Conservation (phyloP, 2,113 vertebrate species). For the Trematomus loennbergii region DNA sequence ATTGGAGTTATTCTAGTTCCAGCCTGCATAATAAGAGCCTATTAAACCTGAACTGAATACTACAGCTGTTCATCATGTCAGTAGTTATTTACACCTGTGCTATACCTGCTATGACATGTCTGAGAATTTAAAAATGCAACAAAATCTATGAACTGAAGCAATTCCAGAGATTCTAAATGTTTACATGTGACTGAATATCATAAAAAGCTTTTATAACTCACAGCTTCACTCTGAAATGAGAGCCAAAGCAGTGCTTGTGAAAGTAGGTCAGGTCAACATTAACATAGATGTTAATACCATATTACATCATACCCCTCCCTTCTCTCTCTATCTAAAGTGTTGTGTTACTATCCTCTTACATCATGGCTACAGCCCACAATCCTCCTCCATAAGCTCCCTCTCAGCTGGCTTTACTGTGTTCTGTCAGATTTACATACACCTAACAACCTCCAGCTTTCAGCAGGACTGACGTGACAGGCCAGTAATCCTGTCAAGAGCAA, state of each 20-base stretch:
- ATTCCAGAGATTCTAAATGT: neutral
- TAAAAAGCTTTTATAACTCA: neutral
- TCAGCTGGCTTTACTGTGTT: neutral
- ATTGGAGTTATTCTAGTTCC: neutral
- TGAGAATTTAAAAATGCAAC: neutral
- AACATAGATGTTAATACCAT: slow-evolving; percentile 26
- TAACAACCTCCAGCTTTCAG: slow-evolving; percentile 2
- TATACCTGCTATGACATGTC: neutral
- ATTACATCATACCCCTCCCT: slow-evolving; percentile 26
- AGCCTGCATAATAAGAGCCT: neutral
- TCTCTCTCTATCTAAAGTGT: neutral
- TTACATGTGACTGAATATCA: neutral
- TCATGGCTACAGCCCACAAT: neutral
- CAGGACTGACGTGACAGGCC: slow-evolving; percentile 8
- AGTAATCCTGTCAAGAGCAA: slow-evolving; percentile 59
- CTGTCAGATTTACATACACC: slow-evolving; percentile 13
- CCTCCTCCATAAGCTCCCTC: slow-evolving; percentile 24
- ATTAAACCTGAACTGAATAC: neutral
- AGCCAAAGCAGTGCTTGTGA: neutral
- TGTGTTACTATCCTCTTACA: slow-evolving; percentile 23
- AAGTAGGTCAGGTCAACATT: slow-evolving; percentile 37
- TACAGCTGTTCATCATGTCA: too few relatives aligned
- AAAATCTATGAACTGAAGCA: neutral
- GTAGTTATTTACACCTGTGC: neutral
- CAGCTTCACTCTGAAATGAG: neutral